Evolutionary conservation across 2,113 vertebrate species (phyloP).

Genomic region (Balaeniceps rex): DNA sequence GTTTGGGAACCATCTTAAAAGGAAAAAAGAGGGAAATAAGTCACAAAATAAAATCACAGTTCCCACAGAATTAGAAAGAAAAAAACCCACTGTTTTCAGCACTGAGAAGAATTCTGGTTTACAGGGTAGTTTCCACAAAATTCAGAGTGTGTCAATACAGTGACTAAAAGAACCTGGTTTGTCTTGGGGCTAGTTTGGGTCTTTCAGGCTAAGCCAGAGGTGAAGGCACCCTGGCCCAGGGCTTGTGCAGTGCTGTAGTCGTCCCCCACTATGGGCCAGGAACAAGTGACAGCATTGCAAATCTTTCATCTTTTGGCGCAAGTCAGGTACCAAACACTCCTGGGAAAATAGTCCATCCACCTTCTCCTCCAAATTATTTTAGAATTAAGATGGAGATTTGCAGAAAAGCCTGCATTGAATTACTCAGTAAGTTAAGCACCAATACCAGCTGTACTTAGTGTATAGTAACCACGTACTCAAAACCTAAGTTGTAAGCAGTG

Average conservation of each 20-base stretch:
- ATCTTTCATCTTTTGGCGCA: neutral
- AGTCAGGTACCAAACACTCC: neutral
- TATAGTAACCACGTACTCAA: neutral
- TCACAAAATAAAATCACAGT: constrained; percentile 23
- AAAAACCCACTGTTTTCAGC: neutral
- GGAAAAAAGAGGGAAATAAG: neutral
- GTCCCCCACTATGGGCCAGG: neutral
- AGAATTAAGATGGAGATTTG: constrained; percentile 16
- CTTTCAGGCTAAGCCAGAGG: rapidly evolving
- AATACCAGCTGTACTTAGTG: neutral
- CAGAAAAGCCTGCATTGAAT: constrained; percentile 6
- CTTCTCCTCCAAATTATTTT: neutral
- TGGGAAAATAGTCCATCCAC: neutral
- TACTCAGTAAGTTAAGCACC: neutral
- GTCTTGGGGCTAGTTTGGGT: neutral
- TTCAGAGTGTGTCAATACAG: neutral
- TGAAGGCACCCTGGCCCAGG: neutral
- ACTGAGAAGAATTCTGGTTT: neutral
- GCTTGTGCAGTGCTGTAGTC: neutral
- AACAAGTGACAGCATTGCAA: neutral
- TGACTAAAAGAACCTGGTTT: neutral
- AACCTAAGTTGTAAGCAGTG: neutral
- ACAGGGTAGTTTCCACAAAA: neutral
- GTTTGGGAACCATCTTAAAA: constrained; percentile 28
- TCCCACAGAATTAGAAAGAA: neutral